These are phyloP conservation scores for Cheiracanthium punctorium DNA, from an alignment of 2,888 invertebrate genomes.

Conservation along the genomic window DNA sequence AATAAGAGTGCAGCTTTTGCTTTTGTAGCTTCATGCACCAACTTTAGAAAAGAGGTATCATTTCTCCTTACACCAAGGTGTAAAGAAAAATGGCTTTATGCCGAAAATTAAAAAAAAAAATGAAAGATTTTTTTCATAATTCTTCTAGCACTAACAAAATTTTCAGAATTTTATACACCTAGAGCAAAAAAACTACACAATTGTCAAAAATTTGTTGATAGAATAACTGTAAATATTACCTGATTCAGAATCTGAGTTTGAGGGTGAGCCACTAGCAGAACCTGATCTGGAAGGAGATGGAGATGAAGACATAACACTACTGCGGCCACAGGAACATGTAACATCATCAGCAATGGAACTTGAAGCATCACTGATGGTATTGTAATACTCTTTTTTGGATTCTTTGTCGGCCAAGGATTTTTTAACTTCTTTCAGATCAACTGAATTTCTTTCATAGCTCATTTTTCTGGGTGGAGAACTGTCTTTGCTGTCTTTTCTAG, in stretches of 20 bases:
- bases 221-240: too few species aligned
- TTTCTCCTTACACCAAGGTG: too few species aligned
- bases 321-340: constrained; percentile 82
- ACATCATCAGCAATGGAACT: constrained; percentile 85
- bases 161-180: too few species aligned
- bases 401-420: background rate
- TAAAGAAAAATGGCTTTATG: too few species aligned
- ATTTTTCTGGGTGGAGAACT: background rate
- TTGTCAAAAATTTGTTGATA: too few species aligned
- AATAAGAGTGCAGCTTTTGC: too few species aligned
- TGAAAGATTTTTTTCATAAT: too few species aligned
- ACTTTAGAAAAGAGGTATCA: too few species aligned
- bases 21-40: too few species aligned
- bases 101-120: too few species aligned
- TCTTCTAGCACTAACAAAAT: too few species aligned
- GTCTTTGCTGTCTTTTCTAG: constrained; percentile 6
- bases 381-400: constrained; percentile 73
- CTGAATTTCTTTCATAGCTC: background rate
- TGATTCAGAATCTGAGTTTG: constrained; percentile 79
- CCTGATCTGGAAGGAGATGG: constrained; percentile 35
- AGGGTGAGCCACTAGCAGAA: constrained; percentile 61
- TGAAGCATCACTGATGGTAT: constrained; percentile 90
- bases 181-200: too few species aligned
- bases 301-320: constrained; percentile 85
- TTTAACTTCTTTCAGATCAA: background rate